These are phyloP conservation scores for Gerris buenoi DNA, from an alignment of 1,140 invertebrate genomes.

Conservation along the genomic window DNA sequence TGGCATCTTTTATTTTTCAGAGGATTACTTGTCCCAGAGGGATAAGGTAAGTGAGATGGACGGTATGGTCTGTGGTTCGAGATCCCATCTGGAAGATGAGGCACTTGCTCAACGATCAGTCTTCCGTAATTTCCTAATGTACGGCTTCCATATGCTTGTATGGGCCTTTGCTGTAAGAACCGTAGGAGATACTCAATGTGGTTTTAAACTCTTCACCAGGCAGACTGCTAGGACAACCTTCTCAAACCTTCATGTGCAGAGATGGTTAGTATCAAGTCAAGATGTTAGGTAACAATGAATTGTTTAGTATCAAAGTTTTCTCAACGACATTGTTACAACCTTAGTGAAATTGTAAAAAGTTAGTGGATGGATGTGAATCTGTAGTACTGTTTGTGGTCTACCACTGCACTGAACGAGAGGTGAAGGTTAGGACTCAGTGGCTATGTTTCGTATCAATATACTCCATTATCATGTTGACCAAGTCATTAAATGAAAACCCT, in stretches of 20 bases:
- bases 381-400: too few relatives aligned
- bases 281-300: too few relatives aligned
- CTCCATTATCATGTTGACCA: too few relatives aligned
- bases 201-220: slow-evolving; percentile 91
- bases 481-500: too few relatives aligned
- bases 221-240: slow-evolving; percentile 68
- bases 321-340: too few relatives aligned
- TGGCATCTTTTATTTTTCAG: slow-evolving; percentile 23
- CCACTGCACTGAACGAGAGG: too few relatives aligned
- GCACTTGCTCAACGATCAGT: slow-evolving; percentile 72
- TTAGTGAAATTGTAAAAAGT: too few relatives aligned
- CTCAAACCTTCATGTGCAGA: slow-evolving; percentile 80
- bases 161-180: slow-evolving; percentile 76
- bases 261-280: slow-evolving; percentile 72
- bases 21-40: slow-evolving; percentile 33
- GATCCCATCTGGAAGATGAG: slow-evolving; percentile 90
- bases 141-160: slow-evolving; percentile 92
- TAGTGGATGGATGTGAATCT: too few relatives aligned
- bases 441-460: too few relatives aligned
- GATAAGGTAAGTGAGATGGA: slow-evolving; percentile 29
- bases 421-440: too few relatives aligned
- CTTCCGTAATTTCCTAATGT: slow-evolving; percentile 89
- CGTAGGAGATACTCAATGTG: slow-evolving; percentile 92
- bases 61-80: slow-evolving; percentile 68
- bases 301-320: too few relatives aligned